Conservation (phyloP, 1,140 invertebrate species). For the Drosophila erecta region DNA sequence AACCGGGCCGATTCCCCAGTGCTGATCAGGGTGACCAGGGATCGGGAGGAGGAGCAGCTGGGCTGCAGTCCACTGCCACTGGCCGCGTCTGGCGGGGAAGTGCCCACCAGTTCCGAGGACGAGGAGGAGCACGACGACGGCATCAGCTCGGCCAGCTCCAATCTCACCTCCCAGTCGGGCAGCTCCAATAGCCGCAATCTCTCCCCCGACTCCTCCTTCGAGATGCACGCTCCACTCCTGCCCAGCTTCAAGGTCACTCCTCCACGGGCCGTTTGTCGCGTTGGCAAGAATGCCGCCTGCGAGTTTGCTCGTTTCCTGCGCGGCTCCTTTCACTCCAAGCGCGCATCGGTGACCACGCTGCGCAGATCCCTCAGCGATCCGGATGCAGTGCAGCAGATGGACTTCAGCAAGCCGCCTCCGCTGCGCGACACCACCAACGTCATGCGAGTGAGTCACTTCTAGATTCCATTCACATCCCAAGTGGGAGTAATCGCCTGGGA, state of each 20-base stretch:
- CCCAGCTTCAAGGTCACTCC: constrained; percentile 84
- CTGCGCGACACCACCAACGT: constrained; percentile 66
- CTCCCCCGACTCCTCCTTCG: constrained; percentile 81
- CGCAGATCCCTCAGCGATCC: constrained; percentile 80
- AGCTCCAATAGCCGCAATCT: constrained; percentile 65
- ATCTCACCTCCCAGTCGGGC: constrained; percentile 57
- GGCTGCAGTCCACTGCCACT: constrained; percentile 54
- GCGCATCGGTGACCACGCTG: constrained; percentile 70
- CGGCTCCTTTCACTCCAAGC: constrained; percentile 76
- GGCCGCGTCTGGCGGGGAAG: neutral
- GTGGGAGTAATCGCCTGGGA: constrained; percentile 2
- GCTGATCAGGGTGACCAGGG: constrained; percentile 51
- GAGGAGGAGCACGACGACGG: constrained; percentile 72
- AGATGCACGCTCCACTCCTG: constrained; percentile 78
- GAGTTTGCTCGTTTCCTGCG: constrained; percentile 76
- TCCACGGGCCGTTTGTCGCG: constrained; percentile 57
- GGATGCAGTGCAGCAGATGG: constrained; percentile 73
- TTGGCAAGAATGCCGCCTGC: constrained; percentile 58
- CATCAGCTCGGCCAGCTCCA: constrained; percentile 74
- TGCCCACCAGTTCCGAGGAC: constrained; percentile 41
- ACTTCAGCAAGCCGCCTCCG: constrained; percentile 67
- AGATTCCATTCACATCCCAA: constrained; percentile 23
- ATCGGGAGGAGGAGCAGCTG: constrained; percentile 36
- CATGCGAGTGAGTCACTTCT: constrained; percentile 83
- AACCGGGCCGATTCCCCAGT: constrained; percentile 54